Conservation (phyloP, 2,113 vertebrate species). For the Scomber colias region DNA sequence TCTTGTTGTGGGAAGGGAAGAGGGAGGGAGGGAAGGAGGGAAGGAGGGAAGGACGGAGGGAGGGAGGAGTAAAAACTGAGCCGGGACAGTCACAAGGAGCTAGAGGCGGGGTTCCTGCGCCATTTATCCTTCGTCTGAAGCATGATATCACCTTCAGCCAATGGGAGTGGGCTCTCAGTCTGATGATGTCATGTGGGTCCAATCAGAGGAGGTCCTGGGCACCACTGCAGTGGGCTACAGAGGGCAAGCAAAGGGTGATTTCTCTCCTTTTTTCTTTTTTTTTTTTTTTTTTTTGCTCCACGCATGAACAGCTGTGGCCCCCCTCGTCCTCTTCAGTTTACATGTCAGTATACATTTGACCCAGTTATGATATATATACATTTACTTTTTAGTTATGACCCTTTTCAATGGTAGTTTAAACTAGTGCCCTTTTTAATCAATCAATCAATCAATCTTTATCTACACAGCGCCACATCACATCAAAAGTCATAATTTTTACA, state of each 20-base stretch:
- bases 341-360: conserved; percentile 58
- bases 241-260: conserved; percentile 65
- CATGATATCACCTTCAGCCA: conserved; percentile 84
- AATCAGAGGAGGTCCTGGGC: conserved; percentile 70
- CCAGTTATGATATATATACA: conserved; percentile 32
- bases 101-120: conserved; percentile 52
- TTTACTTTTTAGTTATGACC: background rate
- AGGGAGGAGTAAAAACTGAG: conserved; percentile 5
- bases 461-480: too few species aligned
- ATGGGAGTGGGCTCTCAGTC: conserved; percentile 56
- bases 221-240: conserved; percentile 70
- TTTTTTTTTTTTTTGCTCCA: conserved; percentile 5
- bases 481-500: background rate
- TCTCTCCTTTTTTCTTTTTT: conserved; percentile 18
- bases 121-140: conserved; percentile 53
- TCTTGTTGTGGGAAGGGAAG: conserved; percentile 18
- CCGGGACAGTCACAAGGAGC: conserved; percentile 53
- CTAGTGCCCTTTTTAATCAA: too few species aligned
- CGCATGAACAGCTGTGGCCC: conserved; percentile 69
- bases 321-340: conserved; percentile 62
- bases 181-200: conserved; percentile 83
- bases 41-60: too few species aligned
- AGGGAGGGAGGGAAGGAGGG: too few species aligned
- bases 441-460: too few species aligned
- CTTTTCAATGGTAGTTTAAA: background rate